Evolutionary conservation across 1,140 invertebrate species (phyloP).

Genomic region (Achroia grisella): DNA sequence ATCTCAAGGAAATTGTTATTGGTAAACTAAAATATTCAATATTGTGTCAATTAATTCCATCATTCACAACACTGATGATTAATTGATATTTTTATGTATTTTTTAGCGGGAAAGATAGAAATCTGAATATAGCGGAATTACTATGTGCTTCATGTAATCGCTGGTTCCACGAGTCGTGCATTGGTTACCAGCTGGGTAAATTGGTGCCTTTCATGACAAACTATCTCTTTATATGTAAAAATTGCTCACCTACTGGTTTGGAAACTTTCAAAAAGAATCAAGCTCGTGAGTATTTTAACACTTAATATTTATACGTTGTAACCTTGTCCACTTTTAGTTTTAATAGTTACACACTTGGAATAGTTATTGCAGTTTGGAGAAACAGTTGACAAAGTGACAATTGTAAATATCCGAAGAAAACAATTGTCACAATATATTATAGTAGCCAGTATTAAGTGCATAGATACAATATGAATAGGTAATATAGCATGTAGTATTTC

Average conservation of each 20-base stretch:
- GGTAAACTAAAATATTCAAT: slow-evolving; percentile 26
- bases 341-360: too few species aligned
- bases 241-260: slow-evolving; percentile 92
- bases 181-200: slow-evolving; percentile 92
- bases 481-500: too few species aligned
- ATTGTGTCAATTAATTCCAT: not conserved
- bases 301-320: too few species aligned
- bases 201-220: slow-evolving; percentile 96
- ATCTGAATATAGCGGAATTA: slow-evolving; percentile 91
- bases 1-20: slow-evolving; percentile 53
- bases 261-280: slow-evolving; percentile 93
- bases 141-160: slow-evolving; percentile 91
- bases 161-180: slow-evolving; percentile 96
- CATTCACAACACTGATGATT: not conserved
- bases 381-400: too few species aligned
- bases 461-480: too few species aligned
- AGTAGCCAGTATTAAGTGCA: too few species aligned
- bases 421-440: too few species aligned
- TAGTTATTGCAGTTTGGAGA: too few species aligned
- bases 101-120: slow-evolving; percentile 92
- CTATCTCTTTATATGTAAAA: slow-evolving; percentile 97
- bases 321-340: too few species aligned
- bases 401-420: too few species aligned
- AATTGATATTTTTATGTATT: slow-evolving; percentile 8
- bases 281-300: slow-evolving; percentile 82